phyloP scores from a whole-genome alignment of 2,797 vertebrate genomes.

The Eutrigla gurnardus region DNA sequence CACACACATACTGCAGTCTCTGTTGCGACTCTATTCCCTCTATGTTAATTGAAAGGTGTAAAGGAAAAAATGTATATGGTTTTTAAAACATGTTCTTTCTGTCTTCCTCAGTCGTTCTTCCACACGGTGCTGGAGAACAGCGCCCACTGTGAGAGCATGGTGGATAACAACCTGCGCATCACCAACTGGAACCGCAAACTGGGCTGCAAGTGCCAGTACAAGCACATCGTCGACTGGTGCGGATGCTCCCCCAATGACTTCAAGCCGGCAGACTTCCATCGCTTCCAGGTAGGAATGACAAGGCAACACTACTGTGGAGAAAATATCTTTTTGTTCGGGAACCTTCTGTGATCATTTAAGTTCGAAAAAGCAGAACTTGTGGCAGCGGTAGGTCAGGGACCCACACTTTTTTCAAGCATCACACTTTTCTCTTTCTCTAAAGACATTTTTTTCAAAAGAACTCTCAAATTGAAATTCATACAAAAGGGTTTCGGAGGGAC shows the following conservation, averaged over 20 bases:
- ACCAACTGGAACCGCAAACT: slow-evolving; percentile 99
- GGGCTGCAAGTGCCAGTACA: slow-evolving; percentile 99
- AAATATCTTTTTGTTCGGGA: not conserved
- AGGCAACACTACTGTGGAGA: not conserved
- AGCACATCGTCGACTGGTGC: slow-evolving; percentile 99
- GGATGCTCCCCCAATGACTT: slow-evolving; percentile 98
- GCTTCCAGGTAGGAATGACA: slow-evolving; percentile 90
- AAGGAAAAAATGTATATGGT: slow-evolving; percentile 35
- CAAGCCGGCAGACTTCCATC: slow-evolving; percentile 96
- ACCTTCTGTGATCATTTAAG: not conserved
- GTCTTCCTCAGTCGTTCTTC: slow-evolving; percentile 91
- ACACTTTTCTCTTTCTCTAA: not conserved
- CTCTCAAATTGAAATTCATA: not conserved
- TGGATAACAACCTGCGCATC: slow-evolving; percentile 98
- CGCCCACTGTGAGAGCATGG: slow-evolving; percentile 89
- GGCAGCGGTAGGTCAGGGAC: not conserved
- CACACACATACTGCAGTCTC: slow-evolving; percentile 32
- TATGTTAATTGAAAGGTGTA: slow-evolving; percentile 38
- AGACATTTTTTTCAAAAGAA: not conserved
- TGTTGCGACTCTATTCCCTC: slow-evolving; percentile 50
- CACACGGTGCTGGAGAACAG: slow-evolving; percentile 98
- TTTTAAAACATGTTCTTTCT: slow-evolving; percentile 57
- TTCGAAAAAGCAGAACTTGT: not conserved
- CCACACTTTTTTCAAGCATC: not conserved
- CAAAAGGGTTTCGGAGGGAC: not conserved